Evolutionary conservation across 1,140 invertebrate species (phyloP), one percentile per base, ranked within the genome.

Genomic region (Temnothorax nylanderi): DNA sequence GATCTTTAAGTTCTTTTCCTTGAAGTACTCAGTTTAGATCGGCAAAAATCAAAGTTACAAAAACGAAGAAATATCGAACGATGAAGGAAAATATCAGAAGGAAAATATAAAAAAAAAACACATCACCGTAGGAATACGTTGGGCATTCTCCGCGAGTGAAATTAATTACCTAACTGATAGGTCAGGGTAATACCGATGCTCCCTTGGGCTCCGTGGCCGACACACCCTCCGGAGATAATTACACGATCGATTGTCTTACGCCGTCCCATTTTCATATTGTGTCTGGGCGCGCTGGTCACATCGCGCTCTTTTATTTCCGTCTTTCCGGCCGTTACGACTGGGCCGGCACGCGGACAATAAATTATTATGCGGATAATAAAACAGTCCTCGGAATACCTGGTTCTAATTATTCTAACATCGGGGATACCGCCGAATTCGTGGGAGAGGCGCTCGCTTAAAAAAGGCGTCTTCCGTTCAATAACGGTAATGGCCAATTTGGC

Each of bases 401-500:
- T 47, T 32, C 64, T 47, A 72, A 86, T 89, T 69, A 75, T 65
- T 82, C 32, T 81, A 69, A 82, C 6, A 51, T 41, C 51, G 74
- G 5, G 2, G 21, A 60, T 49, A 5, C 32, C 71, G 26, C 26
- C 44, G 21, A 85, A 76, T 56, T 41, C 1, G 2, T 76, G 80
- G 69, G 81, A 77, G 71, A 75, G 16, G 21, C 21, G 4, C 41
- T 87, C 47, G 26, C 47, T 21, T 78, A 86, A 86, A 81, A 37
- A 58, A 87, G 11, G 21, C 72, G 49, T 37, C 69, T 41, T 72
- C 16, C 71, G 72, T 69, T 75, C 84, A 85, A 86, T 71, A 85
- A 90, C 49, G 65, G 41, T 88, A 88, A 90, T 88, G 67, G 84
- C n/a, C 75, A 80, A 88, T 86, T 88, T 85, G 65, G 76, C 72